Base-by-base conservation (phyloP, 2,113 vertebrate species). In the Sarotherodon lohbergeri region DNA sequence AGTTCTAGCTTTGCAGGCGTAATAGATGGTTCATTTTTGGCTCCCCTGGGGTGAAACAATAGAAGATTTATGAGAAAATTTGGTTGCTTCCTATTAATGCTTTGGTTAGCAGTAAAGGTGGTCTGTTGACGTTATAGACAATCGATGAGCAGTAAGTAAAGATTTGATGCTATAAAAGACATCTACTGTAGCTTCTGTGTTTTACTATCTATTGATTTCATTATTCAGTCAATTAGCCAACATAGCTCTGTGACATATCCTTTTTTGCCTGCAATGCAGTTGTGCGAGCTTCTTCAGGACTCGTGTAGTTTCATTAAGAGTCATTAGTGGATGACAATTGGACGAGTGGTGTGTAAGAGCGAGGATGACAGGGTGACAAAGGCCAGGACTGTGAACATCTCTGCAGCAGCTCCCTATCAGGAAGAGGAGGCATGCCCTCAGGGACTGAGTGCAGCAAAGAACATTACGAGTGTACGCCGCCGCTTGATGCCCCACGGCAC, bases 51-150 rank as follows among this genome's bases (percentile, higher is more conserved):
- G 85, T 63, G 66, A 86, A 87, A 85, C 34, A 84, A 84, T 84
- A 46, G 88, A 94, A 92, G 88, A 93, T 95, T 92, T 55, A 92
- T 57, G 48, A 83, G 86, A 29, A 56, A 81, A 84, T 93, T 90
- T 87, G 68, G 86, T 78, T 19, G 10, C 79, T 56, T 71, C 43
- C 55, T 22, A 14, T 56, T 50, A 56, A 46, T 83, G 87, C 82
- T 84, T 84, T 89, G 90, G 81, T 85, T 34, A 57, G 29, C 17
- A 24, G 43, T 57, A 54, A 84, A 88, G 71, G 50, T 73, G 86
- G 82, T 89, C 29, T 59, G 63, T 87, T 91, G 81, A 85, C 16
- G 79, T 86, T 87, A 87, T 84, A 55, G 89, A 88, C 84, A 86
- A 92, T 94, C 91, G 86, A 88, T 92, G 87, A 89, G 81, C 87